Evolutionary conservation across 2,797 vertebrate genomes (phyloP).

Genomic region (Sebastes baramenuke): DNA sequence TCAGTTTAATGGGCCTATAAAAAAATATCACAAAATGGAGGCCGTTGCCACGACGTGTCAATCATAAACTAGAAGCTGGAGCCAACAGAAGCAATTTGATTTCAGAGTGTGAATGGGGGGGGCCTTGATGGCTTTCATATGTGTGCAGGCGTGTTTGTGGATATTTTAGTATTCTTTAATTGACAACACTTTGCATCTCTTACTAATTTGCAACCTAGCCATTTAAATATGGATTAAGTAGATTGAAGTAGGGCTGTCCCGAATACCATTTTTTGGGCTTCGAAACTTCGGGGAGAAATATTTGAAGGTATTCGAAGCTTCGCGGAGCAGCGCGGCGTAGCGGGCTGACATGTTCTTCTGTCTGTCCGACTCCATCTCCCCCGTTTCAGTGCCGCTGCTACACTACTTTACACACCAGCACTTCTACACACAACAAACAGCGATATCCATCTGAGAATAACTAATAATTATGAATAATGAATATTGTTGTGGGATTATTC

Average conservation of each 20-base stretch:
- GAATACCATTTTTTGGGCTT: rapidly evolving
- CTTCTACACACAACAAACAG: no score
- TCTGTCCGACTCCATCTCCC: no score
- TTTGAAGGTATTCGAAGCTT: no score
- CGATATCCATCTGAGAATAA: no score
- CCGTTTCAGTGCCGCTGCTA: no score
- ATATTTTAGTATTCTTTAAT: background rate
- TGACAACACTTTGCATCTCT: background rate
- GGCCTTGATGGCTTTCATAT: slow-evolving; percentile 63
- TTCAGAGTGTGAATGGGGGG: slow-evolving; percentile 20
- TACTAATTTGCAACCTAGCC: background rate
- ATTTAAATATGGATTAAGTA: background rate
- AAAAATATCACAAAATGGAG: slow-evolving; percentile 52
- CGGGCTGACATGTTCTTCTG: no score
- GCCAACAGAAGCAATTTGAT: slow-evolving; percentile 43
- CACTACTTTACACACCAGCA: no score
- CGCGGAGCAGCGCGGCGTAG: rapidly evolving
- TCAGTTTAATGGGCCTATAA: slow-evolving; percentile 48
- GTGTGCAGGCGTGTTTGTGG: slow-evolving; percentile 31
- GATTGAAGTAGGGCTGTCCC: background rate
- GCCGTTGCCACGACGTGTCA: slow-evolving; percentile 38
- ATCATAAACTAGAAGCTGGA: slow-evolving; percentile 35
- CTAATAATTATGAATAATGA: no score
- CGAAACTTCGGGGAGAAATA: no score
- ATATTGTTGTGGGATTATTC: background rate